Evolutionary conservation across 1,140 invertebrate species (phyloP), one percentile per base, ranked within the genome.

Genomic region (Drosophila arizonae): DNA sequence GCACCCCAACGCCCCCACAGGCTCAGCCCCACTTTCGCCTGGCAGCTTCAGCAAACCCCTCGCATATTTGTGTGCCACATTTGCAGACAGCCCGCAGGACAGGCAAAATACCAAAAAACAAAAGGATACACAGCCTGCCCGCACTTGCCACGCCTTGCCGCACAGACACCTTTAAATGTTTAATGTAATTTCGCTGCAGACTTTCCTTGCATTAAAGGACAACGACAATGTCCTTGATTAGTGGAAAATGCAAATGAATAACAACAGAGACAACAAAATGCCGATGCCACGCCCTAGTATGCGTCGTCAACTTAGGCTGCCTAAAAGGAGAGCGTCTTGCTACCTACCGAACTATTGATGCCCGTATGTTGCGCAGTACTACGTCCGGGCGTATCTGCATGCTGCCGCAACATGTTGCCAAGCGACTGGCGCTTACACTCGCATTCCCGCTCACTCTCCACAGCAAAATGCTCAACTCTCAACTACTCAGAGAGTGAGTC

Each of bases 151-250:
- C 43, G 43, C 43, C 15, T 17, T 17, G 6, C 43, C 15, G 43
- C 43, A 15, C 51, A 55, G 67, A 69, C 67, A 55, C n/a, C 51
- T 62, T 39, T 64, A 64, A 71, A 71, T 71, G 3, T 71, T 71
- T 71, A 71, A 71, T 71, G 52, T 41, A 64, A 71, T 71, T 70
- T 64, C 6, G 33, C 28, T 15, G 30, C 30, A 54, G 30, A 11
- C 52, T 54, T 28, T 39, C n/a, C n/a, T 21, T 5, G 24, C 17
- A 13, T 43, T 36, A 56, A 65, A 17, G 30, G 15, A 2, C 54
- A 48, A n/a, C 39, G 26, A 39, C 30, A 48, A 55, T 61, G 68
- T 56, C 68, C 60, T 70, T 70, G 67, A 70, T 56, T 64, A 39
- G 46, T n/a, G 36, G 11, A 39, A 39, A 39, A 45, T 24, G 1